Conservation (phyloP, 2,888 invertebrate genomes). For the Smittia aterrima region DNA sequence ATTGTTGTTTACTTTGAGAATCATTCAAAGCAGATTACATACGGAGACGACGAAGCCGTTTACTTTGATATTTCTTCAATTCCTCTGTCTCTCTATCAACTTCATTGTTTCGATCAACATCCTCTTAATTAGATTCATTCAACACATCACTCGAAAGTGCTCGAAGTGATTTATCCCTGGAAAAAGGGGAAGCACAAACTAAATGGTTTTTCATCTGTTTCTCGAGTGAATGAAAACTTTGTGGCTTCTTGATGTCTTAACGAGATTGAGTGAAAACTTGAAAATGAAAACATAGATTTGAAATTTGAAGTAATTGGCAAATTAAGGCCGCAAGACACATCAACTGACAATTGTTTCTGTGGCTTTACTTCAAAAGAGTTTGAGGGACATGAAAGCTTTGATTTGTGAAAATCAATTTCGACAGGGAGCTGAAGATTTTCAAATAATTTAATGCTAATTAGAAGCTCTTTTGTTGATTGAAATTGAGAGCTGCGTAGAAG, state of each 20-base stretch:
- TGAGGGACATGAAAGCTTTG: no score
- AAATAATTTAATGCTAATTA: no score
- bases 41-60: neutral
- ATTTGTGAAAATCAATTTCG: no score
- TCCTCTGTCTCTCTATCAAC: neutral
- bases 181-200: neutral
- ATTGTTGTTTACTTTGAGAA: no score
- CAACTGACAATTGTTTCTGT: no score
- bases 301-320: conserved; percentile 22
- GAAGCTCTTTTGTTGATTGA: no score
- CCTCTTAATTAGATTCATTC: conserved; percentile 26
- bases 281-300: neutral
- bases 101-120: conserved; percentile 9
- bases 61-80: neutral
- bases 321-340: conserved; percentile 32
- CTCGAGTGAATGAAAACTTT: neutral
- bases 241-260: neutral
- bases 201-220: neutral
- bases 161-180: neutral
- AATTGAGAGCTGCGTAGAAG: no score
- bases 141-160: neutral
- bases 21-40: no score
- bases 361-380: no score
- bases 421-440: no score
- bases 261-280: no score